Evolutionary conservation across 1,140 invertebrate species (phyloP).

Genomic region (Bombus picipes): DNA sequence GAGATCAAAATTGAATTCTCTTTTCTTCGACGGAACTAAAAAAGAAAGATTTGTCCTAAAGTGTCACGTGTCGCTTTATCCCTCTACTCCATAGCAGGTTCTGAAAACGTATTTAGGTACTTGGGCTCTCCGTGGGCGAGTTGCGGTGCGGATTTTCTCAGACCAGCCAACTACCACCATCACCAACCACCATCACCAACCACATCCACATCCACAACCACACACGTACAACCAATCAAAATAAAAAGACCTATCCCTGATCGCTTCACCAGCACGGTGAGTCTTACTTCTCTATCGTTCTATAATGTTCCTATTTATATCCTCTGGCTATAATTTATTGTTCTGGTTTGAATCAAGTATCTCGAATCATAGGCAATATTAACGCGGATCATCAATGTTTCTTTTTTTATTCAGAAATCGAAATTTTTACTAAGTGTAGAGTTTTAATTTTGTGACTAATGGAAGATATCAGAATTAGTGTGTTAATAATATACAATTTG

Average conservation of each 20-base stretch:
- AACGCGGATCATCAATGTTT: background rate
- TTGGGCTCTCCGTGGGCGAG: slow-evolving; percentile 64
- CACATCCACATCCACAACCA: slow-evolving; percentile 70
- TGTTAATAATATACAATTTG: too few species aligned
- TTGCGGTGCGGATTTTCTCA: slow-evolving; percentile 73
- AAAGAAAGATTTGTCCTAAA: slow-evolving; percentile 11
- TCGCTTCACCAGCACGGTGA: slow-evolving; percentile 80
- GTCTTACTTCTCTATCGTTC: slow-evolving; percentile 77
- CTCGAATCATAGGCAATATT: slow-evolving; percentile 14
- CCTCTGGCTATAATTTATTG: slow-evolving; percentile 26
- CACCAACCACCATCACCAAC: slow-evolving; percentile 68
- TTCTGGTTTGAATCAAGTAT: slow-evolving; percentile 29
- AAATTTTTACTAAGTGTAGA: background rate
- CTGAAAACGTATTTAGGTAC: slow-evolving; percentile 69
- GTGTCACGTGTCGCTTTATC: slow-evolving; percentile 67
- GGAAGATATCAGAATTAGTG: too few species aligned
- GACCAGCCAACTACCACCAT: slow-evolving; percentile 65
- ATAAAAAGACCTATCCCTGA: slow-evolving; percentile 71
- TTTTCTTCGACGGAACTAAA: slow-evolving; percentile 6
- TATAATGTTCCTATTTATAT: slow-evolving; percentile 63
- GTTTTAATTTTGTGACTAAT: too few species aligned
- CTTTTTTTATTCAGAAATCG: background rate
- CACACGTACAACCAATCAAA: slow-evolving; percentile 70
- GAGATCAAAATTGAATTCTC: slow-evolving; percentile 33
- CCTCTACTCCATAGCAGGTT: slow-evolving; percentile 73